A percentile compares a stretch with the other conserved stretches of the same genome.
phyloP scores from a whole-genome alignment of 2,113 vertebrate genomes.

The zebrafish (Danio rerio) region DNA sequence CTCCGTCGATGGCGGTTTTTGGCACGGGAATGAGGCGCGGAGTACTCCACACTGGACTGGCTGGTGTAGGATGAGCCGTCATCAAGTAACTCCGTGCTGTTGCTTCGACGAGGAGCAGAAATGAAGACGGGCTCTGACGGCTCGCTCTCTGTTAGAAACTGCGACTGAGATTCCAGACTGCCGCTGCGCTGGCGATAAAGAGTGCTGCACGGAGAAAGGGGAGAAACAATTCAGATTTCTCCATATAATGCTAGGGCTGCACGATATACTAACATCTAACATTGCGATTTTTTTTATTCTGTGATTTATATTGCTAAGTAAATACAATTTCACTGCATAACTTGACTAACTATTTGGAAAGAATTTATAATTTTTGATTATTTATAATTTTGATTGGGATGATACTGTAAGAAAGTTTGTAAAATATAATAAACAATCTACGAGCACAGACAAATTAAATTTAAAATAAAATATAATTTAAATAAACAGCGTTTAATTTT shows the following conservation, averaged over 20 bases:
- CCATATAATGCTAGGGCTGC: background rate
- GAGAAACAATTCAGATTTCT: background rate
- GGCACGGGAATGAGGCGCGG: slow-evolving; percentile 74
- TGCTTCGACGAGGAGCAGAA: slow-evolving; percentile 85
- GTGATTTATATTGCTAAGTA: too few species aligned
- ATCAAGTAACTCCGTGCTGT: slow-evolving; percentile 93
- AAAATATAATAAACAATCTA: too few species aligned
- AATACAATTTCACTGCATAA: too few species aligned
- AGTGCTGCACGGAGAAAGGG: slow-evolving; percentile 75
- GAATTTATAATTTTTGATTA: too few species aligned
- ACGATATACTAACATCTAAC: too few species aligned
- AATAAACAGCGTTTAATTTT: too few species aligned
- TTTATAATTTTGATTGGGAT: too few species aligned
- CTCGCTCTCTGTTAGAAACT: slow-evolving; percentile 77
- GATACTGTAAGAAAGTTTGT: too few species aligned
- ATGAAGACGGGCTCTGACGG: slow-evolving; percentile 74
- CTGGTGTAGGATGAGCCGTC: slow-evolving; percentile 96
- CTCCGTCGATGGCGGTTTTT: slow-evolving; percentile 83
- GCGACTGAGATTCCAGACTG: slow-evolving; percentile 92
- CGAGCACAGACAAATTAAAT: too few species aligned
- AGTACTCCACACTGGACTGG: slow-evolving; percentile 92
- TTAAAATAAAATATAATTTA: too few species aligned
- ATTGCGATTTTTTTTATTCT: too few species aligned
- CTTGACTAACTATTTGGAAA: too few species aligned
- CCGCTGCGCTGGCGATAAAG: slow-evolving; percentile 91